Percentiles rank a stretch among this genome's conserved stretches.
Evolutionary conservation across 1,140 invertebrate genomes (phyloP).

Genomic region (Rhyacophila brunnea): DNA sequence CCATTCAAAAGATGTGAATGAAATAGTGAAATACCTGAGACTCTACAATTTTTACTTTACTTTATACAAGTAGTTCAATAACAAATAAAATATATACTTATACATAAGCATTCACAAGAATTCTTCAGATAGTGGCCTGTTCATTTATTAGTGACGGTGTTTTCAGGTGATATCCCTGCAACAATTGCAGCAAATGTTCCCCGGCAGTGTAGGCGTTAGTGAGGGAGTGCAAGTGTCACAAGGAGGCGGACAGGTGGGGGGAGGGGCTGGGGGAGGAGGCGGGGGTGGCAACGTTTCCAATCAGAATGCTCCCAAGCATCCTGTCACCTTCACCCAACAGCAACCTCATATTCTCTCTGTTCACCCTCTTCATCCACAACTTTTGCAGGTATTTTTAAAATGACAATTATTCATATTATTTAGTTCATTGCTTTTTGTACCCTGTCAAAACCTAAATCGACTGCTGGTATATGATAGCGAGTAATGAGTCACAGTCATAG

Average conservation of each 20-base stretch:
- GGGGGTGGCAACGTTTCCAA: not conserved
- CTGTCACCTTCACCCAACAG: slow-evolving; percentile 45
- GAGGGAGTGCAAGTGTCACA: slow-evolving; percentile 10
- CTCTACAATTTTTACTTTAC: too few relatives aligned
- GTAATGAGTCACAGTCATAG: too few relatives aligned
- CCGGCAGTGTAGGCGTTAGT: slow-evolving; percentile 18
- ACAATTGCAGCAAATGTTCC: slow-evolving; percentile 41
- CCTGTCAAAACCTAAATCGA: too few relatives aligned
- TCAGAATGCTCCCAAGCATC: slow-evolving; percentile 34
- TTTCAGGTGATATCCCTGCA: slow-evolving; percentile 52
- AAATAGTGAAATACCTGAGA: too few relatives aligned
- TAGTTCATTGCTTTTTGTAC: too few relatives aligned
- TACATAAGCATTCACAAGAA: not conserved
- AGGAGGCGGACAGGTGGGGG: not conserved
- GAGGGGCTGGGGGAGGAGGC: too few relatives aligned
- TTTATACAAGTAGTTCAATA: too few relatives aligned
- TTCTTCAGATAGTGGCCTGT: not conserved
- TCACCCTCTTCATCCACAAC: slow-evolving; percentile 51
- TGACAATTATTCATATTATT: too few relatives aligned
- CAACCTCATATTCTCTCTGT: slow-evolving; percentile 50
- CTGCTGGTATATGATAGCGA: too few relatives aligned
- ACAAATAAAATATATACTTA: not conserved
- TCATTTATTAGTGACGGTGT: too few relatives aligned
- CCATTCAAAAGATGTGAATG: too few relatives aligned
- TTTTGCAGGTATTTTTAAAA: slow-evolving; percentile 45